Evolutionary conservation across 1,140 invertebrate genomes (phyloP).

Genomic region (Archivesica marissinica): DNA sequence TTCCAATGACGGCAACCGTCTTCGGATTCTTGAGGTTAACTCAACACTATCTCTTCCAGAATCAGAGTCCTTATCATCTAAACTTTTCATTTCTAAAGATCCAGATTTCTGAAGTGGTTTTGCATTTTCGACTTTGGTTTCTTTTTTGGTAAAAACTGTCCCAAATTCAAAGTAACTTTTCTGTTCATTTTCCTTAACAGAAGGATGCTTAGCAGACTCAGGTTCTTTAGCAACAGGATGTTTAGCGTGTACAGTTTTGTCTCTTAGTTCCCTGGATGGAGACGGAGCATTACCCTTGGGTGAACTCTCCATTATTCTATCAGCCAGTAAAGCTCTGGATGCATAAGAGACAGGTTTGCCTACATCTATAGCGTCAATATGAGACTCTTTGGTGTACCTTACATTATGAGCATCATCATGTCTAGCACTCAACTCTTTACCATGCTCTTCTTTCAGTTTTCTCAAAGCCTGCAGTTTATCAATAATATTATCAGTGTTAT

Average conservation of each 20-base stretch:
- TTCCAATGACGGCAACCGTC: conserved; percentile 53
- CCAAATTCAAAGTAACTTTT: conserved; percentile 62
- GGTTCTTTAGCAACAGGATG: neutral
- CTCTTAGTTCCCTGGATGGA: conserved; percentile 23
- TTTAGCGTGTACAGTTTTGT: conserved; percentile 14
- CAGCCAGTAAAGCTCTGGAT: conserved; percentile 32
- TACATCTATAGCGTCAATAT: neutral
- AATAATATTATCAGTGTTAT: conserved; percentile 48
- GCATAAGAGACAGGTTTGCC: conserved; percentile 9
- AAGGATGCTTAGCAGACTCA: neutral
- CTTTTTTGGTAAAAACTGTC: conserved; percentile 56
- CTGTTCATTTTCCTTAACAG: conserved; percentile 8
- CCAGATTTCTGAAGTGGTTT: neutral
- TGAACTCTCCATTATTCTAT: conserved; percentile 28
- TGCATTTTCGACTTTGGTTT: conserved; percentile 3
- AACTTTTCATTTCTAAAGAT: neutral
- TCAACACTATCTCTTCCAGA: conserved; percentile 40
- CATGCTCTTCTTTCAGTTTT: conserved; percentile 38
- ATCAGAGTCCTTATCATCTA: conserved; percentile 26
- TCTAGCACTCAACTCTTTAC: neutral
- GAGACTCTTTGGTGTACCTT: conserved; percentile 13
- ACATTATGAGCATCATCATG: neutral
- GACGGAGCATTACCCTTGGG: neutral
- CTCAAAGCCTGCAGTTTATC: conserved; percentile 53
- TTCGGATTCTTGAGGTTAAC: conserved; percentile 25